Base-by-base conservation (phyloP, 2,797 vertebrate species). In the Lepidocolaptes lacrymiger region DNA sequence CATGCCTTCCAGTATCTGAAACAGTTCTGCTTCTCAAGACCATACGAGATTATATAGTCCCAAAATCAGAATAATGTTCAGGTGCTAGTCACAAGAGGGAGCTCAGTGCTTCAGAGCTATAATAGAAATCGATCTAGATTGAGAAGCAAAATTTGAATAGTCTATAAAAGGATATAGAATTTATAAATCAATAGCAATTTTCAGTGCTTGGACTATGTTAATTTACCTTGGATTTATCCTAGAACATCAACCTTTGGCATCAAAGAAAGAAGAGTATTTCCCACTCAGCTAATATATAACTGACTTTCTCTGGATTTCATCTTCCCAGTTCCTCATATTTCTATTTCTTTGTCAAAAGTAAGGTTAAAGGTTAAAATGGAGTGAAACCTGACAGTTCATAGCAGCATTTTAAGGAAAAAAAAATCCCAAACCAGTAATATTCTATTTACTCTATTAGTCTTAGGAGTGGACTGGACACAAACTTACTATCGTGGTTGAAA, bases 61-160 rank as follows among this genome's bases (percentile, higher is more conserved):
- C 68, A 64, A 88, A 89, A 79, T 87, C 41, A 79, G 59, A 74
- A 87, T 72, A 96, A 69, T 44, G 73, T 97, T 96, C 89, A 93
- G 74, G 89, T 89, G 85, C 74, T 90, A 93, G 96, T 96, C 96
- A 97, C 96, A 95, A 96, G 96, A 96, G 95, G 96, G 96, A 97
- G 95, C 94, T 96, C 96, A 96, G 91, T 67, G 67, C 83, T 91
- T 86, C 91, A 88, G 24, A 81, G 71, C 91, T 90, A 67, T 91
- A 54, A 71, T 16, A 88, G 69, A 84, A 90, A 75, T 68, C 89
- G 19, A 43, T 74, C 12, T 61, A 30, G 39, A 54, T 21, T 54
- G 32, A 89, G 37, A 82, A 88, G 39, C 2, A 80, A 90, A 87
- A 58, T 76, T 24, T 59, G 20, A 80, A 84, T 75, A 91, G 24